Conservation (phyloP, 2,888 invertebrate species). For the Zygothrica quintamaculata region DNA sequence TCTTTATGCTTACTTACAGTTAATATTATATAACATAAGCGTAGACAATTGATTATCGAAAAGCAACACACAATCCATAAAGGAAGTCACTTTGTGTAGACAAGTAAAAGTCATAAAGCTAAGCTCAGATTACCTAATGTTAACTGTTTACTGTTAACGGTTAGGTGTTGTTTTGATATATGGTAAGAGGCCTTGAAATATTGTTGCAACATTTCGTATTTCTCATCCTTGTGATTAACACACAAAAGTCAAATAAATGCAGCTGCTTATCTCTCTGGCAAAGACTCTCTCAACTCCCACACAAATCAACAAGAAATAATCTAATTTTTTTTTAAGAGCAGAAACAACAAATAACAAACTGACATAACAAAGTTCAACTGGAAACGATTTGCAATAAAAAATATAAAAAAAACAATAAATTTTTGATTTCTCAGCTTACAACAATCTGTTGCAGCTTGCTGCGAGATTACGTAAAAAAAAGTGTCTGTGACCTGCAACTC, state of each 20-base stretch:
- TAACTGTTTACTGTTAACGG: no score
- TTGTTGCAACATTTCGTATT: no score
- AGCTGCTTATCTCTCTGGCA: constrained; percentile 15
- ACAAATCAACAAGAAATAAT: constrained; percentile 50
- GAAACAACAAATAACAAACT: no score
- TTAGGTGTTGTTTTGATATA: no score
- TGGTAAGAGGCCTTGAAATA: no score
- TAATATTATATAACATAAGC: constrained; percentile 46
- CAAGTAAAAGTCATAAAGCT: constrained; percentile 5
- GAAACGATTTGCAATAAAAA: constrained; percentile 69
- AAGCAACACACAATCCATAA: constrained; percentile 27
- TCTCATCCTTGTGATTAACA: constrained; percentile 18
- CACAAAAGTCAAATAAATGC: constrained; percentile 23
- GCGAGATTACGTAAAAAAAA: constrained; percentile 70
- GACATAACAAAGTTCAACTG: constrained; percentile 79
- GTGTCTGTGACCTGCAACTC: constrained; percentile 78
- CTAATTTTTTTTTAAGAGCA: constrained; percentile 40
- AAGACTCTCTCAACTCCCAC: constrained; percentile 53
- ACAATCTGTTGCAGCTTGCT: constrained; percentile 24
- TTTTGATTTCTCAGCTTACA: constrained; percentile 43
- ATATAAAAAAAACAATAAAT: constrained; percentile 74
- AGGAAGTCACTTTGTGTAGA: not conserved
- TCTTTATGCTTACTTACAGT: constrained; percentile 28
- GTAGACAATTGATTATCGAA: constrained; percentile 55
- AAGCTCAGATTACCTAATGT: no score